Percentiles rank a stretch among this genome's conserved stretches.
Evolutionary conservation across 1,140 invertebrate genomes (phyloP).

Genomic region (Drosophila sulfurigaster): DNA sequence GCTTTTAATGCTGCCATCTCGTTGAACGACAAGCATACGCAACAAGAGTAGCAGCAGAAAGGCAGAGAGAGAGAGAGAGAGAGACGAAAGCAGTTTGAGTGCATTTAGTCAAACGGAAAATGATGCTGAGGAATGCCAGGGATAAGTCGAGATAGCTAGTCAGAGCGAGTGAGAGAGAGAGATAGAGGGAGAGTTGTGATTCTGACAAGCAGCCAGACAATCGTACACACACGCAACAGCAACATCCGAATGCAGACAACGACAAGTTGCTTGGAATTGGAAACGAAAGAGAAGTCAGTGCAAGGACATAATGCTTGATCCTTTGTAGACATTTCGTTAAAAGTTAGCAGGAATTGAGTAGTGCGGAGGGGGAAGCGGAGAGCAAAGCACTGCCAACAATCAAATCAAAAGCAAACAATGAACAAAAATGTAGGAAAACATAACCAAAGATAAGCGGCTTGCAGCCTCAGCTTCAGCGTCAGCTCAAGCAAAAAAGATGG

Average conservation of each 20-base stretch:
- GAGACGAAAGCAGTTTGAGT: slow-evolving; percentile 55
- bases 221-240: slow-evolving; percentile 20
- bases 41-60: slow-evolving; percentile 15
- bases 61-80: background rate
- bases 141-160: slow-evolving; percentile 25
- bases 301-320: slow-evolving; percentile 66
- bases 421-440: slow-evolving; percentile 83
- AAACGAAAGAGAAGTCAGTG: slow-evolving; percentile 7
- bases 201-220: slow-evolving; percentile 65
- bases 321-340: slow-evolving; percentile 84
- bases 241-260: background rate
- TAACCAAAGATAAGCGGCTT: slow-evolving; percentile 83
- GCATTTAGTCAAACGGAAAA: slow-evolving; percentile 83
- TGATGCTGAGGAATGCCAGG: slow-evolving; percentile 65
- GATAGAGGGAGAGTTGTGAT: slow-evolving; percentile 62
- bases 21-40: slow-evolving; percentile 1
- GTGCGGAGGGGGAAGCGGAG: background rate
- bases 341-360: slow-evolving; percentile 57
- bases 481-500: slow-evolving; percentile 76
- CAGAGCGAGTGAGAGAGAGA: background rate
- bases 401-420: slow-evolving; percentile 84
- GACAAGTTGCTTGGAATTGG: background rate
- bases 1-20: slow-evolving; percentile 74
- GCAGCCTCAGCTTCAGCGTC: slow-evolving; percentile 33
- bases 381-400: slow-evolving; percentile 73